Conservation (phyloP, 2,888 invertebrate genomes). For the Tinea semifulvella region DNA sequence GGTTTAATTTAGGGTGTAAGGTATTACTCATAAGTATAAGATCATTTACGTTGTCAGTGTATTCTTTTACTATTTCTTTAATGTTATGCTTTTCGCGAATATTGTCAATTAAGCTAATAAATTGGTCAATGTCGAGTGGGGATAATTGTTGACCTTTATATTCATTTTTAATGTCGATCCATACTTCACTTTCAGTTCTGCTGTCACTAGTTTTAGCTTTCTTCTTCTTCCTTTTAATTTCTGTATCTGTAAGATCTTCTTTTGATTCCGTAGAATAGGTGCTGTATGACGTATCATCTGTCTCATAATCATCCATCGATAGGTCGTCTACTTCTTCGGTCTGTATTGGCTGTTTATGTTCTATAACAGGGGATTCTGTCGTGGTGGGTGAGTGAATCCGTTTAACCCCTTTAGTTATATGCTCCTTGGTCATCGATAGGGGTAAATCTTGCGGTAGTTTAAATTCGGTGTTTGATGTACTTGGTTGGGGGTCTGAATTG, state of each 20-base stretch:
- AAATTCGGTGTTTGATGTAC: too few relatives aligned
- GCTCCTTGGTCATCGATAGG: too few relatives aligned
- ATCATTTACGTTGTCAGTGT: neutral
- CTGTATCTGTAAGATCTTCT: neutral
- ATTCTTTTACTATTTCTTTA: constrained; percentile 15
- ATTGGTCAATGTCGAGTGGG: constrained; percentile 16
- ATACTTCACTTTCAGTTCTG: constrained; percentile 17
- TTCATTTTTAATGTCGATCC: constrained; percentile 15
- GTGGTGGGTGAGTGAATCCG: too few relatives aligned
- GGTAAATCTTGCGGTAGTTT: too few relatives aligned
- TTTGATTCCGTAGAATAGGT: neutral
- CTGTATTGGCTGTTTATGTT: too few relatives aligned
- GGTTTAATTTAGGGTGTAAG: constrained; percentile 14
- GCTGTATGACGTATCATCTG: constrained; percentile 9
- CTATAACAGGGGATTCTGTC: too few relatives aligned
- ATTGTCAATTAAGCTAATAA: constrained; percentile 18
- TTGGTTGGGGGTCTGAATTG: too few relatives aligned
- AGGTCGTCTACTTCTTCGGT: too few relatives aligned
- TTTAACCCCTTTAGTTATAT: too few relatives aligned
- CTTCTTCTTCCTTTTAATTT: constrained; percentile 1
- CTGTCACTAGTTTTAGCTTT: constrained; percentile 10
- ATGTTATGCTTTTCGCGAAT: constrained; percentile 17
- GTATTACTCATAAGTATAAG: constrained; percentile 9
- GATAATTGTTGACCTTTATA: constrained; percentile 10
- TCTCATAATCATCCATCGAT: too few relatives aligned